phyloP scores from a whole-genome alignment of 2,888 invertebrate genomes.

The Drosophila percnosoma region DNA sequence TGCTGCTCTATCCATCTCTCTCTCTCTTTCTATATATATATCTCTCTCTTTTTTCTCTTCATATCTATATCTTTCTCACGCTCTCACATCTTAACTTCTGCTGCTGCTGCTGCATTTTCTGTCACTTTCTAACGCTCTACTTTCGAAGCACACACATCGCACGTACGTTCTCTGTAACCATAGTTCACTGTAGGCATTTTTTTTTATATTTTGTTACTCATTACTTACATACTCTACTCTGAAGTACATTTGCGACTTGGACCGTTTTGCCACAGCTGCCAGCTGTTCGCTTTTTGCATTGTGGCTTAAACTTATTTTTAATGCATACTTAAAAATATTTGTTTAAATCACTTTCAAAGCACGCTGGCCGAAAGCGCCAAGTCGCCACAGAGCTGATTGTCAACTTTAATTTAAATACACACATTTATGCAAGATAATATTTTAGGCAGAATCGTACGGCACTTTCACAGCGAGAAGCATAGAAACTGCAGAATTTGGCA shows the following conservation, averaged over 20 bases:
- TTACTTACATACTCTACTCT: slow-evolving; percentile 34
- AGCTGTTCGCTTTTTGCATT: slow-evolving; percentile 30
- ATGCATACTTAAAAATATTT: slow-evolving; percentile 70
- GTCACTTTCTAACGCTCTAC: slow-evolving; percentile 69
- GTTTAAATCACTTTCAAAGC: slow-evolving; percentile 66
- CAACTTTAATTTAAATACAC: slow-evolving; percentile 60
- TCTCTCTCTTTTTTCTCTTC: slow-evolving; percentile 13
- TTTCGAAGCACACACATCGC: slow-evolving; percentile 51
- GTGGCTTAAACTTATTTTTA: slow-evolving; percentile 73
- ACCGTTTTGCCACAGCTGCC: slow-evolving; percentile 36
- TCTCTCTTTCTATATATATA: slow-evolving; percentile 11
- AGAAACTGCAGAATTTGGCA: slow-evolving; percentile 70
- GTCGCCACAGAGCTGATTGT: slow-evolving; percentile 53
- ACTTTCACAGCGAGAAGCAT: slow-evolving; percentile 66
- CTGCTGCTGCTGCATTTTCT: slow-evolving; percentile 55
- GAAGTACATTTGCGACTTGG: slow-evolving; percentile 53
- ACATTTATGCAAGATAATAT: slow-evolving; percentile 14
- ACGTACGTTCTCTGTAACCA: slow-evolving; percentile 58
- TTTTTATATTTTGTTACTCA: slow-evolving; percentile 40
- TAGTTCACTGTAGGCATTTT: slow-evolving; percentile 71
- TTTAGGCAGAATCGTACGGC: slow-evolving; percentile 66
- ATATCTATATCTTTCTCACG: slow-evolving; percentile 50
- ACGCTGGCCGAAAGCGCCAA: slow-evolving; percentile 40
- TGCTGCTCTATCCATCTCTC: slow-evolving; percentile 21
- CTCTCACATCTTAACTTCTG: slow-evolving; percentile 35